Evolutionary conservation across 2,797 vertebrate species (phyloP).

Genomic region (Siniperca undulata): DNA sequence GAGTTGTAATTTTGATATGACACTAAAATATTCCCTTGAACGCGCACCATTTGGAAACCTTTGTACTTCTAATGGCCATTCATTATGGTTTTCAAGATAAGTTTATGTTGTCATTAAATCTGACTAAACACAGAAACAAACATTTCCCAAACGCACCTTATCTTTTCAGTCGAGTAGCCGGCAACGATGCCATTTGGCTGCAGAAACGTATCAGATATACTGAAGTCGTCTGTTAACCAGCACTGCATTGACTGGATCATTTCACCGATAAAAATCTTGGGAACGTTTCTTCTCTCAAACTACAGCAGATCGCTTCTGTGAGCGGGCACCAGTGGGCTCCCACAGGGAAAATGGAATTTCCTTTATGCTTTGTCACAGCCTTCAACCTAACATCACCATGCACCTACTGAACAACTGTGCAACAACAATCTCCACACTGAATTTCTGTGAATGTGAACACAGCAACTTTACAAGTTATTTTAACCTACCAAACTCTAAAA

Average conservation of each 20-base stretch:
- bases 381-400: constrained; percentile 23
- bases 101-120: constrained; percentile 82
- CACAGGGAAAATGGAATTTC: constrained; percentile 71
- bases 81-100: constrained; percentile 85
- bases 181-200: constrained; percentile 64
- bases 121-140: constrained; percentile 86
- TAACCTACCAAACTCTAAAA: constrained; percentile 40
- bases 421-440: neutral
- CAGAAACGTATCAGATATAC: constrained; percentile 70
- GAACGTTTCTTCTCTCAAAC: constrained; percentile 76
- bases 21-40: constrained; percentile 87
- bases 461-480: constrained; percentile 50
- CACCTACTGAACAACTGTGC: neutral
- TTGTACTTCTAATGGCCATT: constrained; percentile 86
- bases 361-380: constrained; percentile 64
- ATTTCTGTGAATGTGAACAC: neutral
- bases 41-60: constrained; percentile 77
- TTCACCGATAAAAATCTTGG: constrained; percentile 85
- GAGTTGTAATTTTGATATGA: constrained; percentile 85
- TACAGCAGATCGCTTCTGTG: constrained; percentile 64
- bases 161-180: constrained; percentile 69
- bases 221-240: constrained; percentile 52
- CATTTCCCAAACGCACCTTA: constrained; percentile 84
- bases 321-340: constrained; percentile 59
- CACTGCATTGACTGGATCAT: constrained; percentile 56